Evolutionary conservation across 2,113 vertebrate genomes (phyloP).

Genomic region (Bothrops jararaca): DNA sequence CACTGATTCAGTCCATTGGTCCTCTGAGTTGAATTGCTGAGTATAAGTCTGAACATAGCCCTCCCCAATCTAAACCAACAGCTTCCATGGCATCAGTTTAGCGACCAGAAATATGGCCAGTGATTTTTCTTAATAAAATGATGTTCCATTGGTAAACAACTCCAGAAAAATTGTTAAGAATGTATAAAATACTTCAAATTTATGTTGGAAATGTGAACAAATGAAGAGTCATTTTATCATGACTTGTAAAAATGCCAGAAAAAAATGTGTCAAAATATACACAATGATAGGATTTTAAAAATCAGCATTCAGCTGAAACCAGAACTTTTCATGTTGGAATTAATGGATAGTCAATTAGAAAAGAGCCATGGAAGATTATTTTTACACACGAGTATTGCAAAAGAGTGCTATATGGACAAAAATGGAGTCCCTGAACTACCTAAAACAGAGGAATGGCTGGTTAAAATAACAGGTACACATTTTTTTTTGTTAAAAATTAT

Average conservation of each 20-base stretch:
- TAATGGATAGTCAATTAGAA: not conserved
- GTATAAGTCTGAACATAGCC: not conserved
- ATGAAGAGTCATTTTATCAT: not conserved
- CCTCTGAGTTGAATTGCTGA: not conserved
- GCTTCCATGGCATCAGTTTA: not conserved
- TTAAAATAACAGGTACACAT: not conserved
- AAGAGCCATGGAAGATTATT: not conserved
- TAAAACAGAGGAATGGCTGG: not conserved
- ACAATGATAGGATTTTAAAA: not conserved
- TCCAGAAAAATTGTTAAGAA: not conserved
- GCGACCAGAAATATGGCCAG: not conserved
- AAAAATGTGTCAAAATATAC: not conserved
- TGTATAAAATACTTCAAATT: not conserved
- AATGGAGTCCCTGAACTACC: not conserved
- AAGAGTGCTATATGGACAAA: not conserved
- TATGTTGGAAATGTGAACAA: not conserved
- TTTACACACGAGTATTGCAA: not conserved
- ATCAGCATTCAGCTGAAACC: not conserved
- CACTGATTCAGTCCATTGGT: not conserved
- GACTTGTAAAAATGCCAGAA: not conserved
- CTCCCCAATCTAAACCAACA: not conserved
- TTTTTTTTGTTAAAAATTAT: too few species aligned
- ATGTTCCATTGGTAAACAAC: not conserved
- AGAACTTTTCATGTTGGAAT: not conserved
- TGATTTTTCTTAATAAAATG: not conserved